Conservation (phyloP, 2,888 invertebrate species). For the Chorisops tibialis region DNA sequence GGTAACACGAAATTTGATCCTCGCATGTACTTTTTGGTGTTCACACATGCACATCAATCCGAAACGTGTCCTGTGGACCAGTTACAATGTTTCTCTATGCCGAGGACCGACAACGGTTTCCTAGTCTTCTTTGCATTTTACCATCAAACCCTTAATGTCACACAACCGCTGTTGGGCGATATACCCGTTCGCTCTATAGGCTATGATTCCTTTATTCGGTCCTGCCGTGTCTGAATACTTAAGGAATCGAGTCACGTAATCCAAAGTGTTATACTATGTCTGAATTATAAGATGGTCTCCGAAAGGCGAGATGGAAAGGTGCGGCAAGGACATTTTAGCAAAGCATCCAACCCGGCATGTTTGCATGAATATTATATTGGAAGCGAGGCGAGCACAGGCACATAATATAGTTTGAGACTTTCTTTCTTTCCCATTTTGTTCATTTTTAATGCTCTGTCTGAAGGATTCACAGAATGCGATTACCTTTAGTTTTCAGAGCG, state of each 20-base stretch:
- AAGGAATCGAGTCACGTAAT: slow-evolving; percentile 38
- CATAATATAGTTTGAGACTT: not conserved
- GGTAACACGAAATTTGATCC: slow-evolving; percentile 24
- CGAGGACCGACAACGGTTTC: not conserved
- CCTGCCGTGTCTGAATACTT: slow-evolving; percentile 22
- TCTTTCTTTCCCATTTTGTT: not conserved
- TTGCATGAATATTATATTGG: slow-evolving; percentile 29
- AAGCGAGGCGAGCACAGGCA: not conserved
- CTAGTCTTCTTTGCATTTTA: not conserved
- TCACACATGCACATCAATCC: slow-evolving; percentile 25
- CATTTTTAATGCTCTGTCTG: too few species aligned
- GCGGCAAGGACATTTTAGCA: slow-evolving; percentile 24
- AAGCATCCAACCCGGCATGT: slow-evolving; percentile 23
- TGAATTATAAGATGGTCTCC: slow-evolving; percentile 38
- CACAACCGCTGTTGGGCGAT: not conserved
- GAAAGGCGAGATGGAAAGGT: slow-evolving; percentile 1
- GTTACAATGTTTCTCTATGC: slow-evolving; percentile 4
- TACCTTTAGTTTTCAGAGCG: too few species aligned
- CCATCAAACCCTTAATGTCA: not conserved
- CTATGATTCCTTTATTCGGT: slow-evolving; percentile 21
- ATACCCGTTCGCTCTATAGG: not conserved
- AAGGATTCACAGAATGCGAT: too few species aligned
- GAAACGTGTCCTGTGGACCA: slow-evolving; percentile 12
- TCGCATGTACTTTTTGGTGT: slow-evolving; percentile 13
- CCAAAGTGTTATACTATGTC: slow-evolving; percentile 40